Base-by-base conservation (phyloP, 2,797 vertebrate genomes). In the Gephyroberyx darwinii region DNA sequence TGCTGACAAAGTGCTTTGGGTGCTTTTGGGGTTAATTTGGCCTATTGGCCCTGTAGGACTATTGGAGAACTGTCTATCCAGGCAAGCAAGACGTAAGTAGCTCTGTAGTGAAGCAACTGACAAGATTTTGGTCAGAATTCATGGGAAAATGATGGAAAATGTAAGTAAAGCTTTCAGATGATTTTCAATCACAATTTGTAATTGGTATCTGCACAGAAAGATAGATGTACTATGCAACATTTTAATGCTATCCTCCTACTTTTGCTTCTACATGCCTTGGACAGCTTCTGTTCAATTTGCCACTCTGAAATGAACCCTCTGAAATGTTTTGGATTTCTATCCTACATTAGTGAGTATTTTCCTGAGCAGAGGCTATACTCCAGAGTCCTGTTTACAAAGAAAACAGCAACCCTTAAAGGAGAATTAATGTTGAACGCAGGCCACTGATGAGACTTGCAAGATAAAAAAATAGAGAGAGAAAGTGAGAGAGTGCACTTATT, bases 321-420 rank as follows among this genome's bases (percentile, higher is more conserved):
- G 70, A 81, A 78, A 76, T 79, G 71, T 63, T 84, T 90, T 78
- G 66, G 82, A 91, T 89, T 87, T 77, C 84, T 88, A 80, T 85
- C 65, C 56, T 45, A 45, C 6, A 1, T 51, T 69, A 54, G 80
- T 50, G 69, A 79, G 66, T 65, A 26, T 59, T 84, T 82, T 71
- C 75, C 69, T 71, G 50, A 82, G 84, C 65, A 61, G 50, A 76
- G 58, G 20, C 75, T 63, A 43, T 35, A 73, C 65, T 63, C 16
- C 5, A 47, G 63, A 69, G 63, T 72, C 50, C 17, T 54, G 30
- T 77, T 88, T 78, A 65, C 78, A 81, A 80, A 80, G 71, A 80
- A 81, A 77, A 63, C 75, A 60, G 37, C 69, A 70, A 43, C 56
- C 30, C 41, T 12, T 53, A 59, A 83, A 78, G 79, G 85, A 85